Evolutionary conservation across 2,888 invertebrate species (phyloP).

Genomic region (Tiliacea aurago): DNA sequence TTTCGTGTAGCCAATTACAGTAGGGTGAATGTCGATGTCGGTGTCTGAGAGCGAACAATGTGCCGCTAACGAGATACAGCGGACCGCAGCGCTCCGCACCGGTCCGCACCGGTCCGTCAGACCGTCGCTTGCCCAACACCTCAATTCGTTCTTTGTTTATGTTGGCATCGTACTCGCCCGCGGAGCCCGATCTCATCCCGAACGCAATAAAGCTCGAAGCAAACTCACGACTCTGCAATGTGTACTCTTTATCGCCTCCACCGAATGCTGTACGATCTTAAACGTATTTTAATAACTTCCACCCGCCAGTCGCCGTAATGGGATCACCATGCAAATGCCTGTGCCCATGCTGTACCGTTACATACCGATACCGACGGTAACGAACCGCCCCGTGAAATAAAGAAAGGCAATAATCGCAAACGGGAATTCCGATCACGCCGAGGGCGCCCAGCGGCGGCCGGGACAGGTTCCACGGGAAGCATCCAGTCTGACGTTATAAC

Average conservation of each 20-base stretch:
- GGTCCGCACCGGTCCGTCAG: slow-evolving; percentile 72
- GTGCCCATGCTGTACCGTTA: slow-evolving; percentile 84
- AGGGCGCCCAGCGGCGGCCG: slow-evolving; percentile 70
- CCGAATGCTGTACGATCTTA: slow-evolving; percentile 86
- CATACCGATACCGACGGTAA: slow-evolving; percentile 82
- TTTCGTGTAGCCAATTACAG: slow-evolving; percentile 68
- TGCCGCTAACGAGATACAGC: slow-evolving; percentile 81
- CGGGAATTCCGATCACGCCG: slow-evolving; percentile 86
- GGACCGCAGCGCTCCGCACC: slow-evolving; percentile 54
- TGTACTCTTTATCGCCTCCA: slow-evolving; percentile 85
- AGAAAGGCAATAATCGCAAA: slow-evolving; percentile 86
- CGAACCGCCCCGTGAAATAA: slow-evolving; percentile 86
- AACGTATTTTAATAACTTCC: slow-evolving; percentile 89
- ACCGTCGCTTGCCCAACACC: slow-evolving; percentile 78
- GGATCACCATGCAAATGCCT: slow-evolving; percentile 87
- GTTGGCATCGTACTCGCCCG: slow-evolving; percentile 79
- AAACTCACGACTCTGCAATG: slow-evolving; percentile 86
- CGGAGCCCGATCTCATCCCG: slow-evolving; percentile 82
- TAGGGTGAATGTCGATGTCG: slow-evolving; percentile 66
- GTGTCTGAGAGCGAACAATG: slow-evolving; percentile 76
- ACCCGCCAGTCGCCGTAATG: slow-evolving; percentile 85
- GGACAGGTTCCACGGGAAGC: slow-evolving; percentile 72
- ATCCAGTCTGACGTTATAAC: slow-evolving; percentile 71
- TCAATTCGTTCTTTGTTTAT: slow-evolving; percentile 86
- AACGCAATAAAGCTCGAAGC: slow-evolving; percentile 88